These are phyloP conservation scores for Criorhina ranunculi DNA, from an alignment of 2,888 invertebrate genomes.

Conservation along the genomic window DNA sequence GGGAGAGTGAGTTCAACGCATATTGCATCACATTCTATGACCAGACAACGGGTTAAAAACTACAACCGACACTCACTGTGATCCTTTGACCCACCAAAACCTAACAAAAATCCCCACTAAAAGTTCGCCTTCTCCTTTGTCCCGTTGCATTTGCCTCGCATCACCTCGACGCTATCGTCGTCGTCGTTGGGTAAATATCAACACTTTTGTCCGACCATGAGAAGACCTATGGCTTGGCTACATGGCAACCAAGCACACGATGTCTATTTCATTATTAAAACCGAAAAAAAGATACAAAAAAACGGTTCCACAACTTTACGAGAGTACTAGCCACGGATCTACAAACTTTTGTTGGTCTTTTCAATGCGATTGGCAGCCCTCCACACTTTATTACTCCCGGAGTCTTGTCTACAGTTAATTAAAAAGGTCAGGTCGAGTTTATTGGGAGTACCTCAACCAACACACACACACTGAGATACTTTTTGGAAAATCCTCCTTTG, in stretches of 20 bases:
- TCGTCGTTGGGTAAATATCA: constrained; percentile 60
- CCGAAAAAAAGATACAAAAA: constrained; percentile 37
- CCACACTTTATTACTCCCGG: constrained; percentile 55
- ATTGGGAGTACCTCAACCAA: constrained; percentile 61
- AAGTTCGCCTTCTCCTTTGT: not conserved
- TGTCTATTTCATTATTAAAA: constrained; percentile 73
- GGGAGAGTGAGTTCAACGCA: constrained; percentile 29
- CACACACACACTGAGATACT: constrained; percentile 22
- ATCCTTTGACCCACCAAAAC: constrained; percentile 68
- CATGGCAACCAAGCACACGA: constrained; percentile 27
- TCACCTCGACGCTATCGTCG: constrained; percentile 12
- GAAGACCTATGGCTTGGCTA: constrained; percentile 4
- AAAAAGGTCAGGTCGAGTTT: constrained; percentile 76
- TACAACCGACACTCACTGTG: constrained; percentile 48
- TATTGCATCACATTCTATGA: constrained; percentile 65
- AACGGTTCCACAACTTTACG: constrained; percentile 52
- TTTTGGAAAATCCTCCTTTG: constrained; percentile 42
- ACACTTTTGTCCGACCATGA: constrained; percentile 42
- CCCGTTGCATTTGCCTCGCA: constrained; percentile 22
- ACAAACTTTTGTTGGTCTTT: constrained; percentile 27
- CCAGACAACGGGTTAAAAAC: constrained; percentile 46
- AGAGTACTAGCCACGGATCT: not conserved
- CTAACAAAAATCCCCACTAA: not conserved
- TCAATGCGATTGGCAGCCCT: constrained; percentile 16
- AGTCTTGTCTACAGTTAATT: constrained; percentile 58